Conservation (phyloP, 2,113 vertebrate genomes). For the Lipophrys pholis region DNA sequence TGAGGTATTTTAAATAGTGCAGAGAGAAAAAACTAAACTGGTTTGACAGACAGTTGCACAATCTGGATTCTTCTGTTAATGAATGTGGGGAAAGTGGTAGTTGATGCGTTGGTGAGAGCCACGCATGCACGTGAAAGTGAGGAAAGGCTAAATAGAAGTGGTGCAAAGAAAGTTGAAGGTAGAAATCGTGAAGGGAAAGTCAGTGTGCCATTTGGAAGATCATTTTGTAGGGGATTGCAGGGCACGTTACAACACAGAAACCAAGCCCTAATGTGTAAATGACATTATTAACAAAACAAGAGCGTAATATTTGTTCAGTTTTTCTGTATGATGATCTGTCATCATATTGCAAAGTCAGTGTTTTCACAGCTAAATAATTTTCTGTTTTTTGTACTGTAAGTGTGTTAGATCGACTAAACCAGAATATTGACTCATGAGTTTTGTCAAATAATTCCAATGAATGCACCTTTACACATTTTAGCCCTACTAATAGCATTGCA, state of each 20-base stretch:
- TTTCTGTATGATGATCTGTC: not conserved
- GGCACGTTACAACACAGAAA: not conserved
- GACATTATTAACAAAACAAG: no score
- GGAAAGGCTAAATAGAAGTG: conserved; percentile 1
- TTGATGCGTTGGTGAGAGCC: conserved; percentile 35
- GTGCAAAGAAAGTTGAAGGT: not conserved
- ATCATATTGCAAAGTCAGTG: not conserved
- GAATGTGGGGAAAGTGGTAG: conserved; percentile 41
- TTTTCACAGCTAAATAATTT: no score
- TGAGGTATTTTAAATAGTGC: conserved; percentile 63
- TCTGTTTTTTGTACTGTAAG: not conserved
- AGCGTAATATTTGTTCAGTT: no score
- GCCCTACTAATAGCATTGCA: no score
- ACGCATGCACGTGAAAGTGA: conserved; percentile 1
- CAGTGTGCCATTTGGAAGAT: conserved; percentile 16
- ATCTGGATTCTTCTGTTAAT: conserved; percentile 58
- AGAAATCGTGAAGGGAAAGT: not conserved
- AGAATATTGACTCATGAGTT: not conserved
- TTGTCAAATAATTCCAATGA: not conserved
- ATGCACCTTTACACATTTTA: no score
- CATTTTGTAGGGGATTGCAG: not conserved
- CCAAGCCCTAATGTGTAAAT: no score
- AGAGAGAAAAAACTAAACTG: conserved; percentile 61
- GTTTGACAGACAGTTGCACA: conserved; percentile 73
- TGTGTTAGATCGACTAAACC: not conserved